Percentiles rank a stretch among this genome's conserved stretches.
phyloP scores from a whole-genome alignment of 92 coral and sea anemone species.

The Palythoa heliodiscus region DNA sequence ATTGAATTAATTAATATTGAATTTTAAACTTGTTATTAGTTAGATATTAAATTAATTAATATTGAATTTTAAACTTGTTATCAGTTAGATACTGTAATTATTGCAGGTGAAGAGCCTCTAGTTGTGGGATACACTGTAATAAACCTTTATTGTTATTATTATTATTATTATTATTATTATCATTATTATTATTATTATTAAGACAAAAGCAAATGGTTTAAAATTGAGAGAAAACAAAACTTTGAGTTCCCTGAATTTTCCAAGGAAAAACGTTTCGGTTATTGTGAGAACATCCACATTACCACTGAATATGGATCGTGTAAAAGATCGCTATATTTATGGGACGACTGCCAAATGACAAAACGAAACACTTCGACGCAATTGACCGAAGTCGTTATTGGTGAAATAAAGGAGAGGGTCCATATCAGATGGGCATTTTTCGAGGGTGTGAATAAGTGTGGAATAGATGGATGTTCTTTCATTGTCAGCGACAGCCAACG shows the following conservation, averaged over 20 bases:
- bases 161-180: no score
- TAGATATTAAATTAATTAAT: no score
- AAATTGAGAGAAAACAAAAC: slow-evolving; percentile 40
- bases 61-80: no score
- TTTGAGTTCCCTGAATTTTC: slow-evolving; percentile 28
- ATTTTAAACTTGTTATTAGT: no score
- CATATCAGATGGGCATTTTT: neutral
- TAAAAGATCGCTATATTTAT: slow-evolving; percentile 10
- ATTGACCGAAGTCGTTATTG: neutral
- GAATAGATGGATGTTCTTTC: neutral
- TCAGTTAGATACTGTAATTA: no score
- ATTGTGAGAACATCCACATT: neutral
- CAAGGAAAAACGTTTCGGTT: neutral
- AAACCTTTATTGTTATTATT: no score
- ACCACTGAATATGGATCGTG: slow-evolving; percentile 9
- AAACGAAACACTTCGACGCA: slow-evolving; percentile 10
- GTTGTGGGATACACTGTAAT: no score
- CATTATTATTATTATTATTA: no score
- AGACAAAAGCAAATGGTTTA: slow-evolving; percentile 23
- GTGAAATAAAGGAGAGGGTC: neutral
- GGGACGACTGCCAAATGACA: slow-evolving; percentile 30
- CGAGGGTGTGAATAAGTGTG: neutral
- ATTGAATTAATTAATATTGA: no score
- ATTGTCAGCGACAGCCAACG: slow-evolving; percentile 1
- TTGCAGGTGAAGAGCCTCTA: no score